These are phyloP conservation scores for Tragelaphus strepsiceros DNA, from an alignment of 2,113 vertebrate species.

Conservation along the genomic window DNA sequence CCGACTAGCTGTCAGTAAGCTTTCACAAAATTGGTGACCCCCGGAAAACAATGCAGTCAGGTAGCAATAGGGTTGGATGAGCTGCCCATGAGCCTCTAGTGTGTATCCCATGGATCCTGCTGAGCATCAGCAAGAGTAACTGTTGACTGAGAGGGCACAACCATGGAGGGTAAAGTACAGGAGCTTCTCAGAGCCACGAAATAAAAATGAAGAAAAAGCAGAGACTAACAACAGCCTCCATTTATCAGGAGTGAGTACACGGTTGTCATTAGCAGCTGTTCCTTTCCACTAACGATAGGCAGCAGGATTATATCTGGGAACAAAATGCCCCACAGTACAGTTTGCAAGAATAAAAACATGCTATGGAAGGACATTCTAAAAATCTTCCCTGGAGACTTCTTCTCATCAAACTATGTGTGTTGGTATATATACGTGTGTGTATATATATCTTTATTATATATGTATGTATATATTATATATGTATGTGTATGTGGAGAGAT, in stretches of 20 bases:
- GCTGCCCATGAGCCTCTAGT: neutral
- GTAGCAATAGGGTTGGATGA: neutral
- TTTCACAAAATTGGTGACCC: neutral
- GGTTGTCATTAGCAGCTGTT: slow-evolving; percentile 41
- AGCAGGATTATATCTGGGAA: slow-evolving; percentile 35
- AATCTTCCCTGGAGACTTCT: slow-evolving; percentile 3
- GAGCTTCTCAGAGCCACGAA: neutral
- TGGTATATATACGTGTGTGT: neutral
- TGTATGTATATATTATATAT: neutral
- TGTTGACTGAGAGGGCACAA: neutral
- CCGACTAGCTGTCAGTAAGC: neutral
- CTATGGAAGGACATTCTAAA: slow-evolving; percentile 10
- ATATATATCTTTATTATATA: neutral
- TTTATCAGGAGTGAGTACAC: neutral
- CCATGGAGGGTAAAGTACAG: neutral
- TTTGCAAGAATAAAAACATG: slow-evolving; percentile 22
- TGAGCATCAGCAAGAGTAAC: neutral
- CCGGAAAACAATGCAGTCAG: neutral
- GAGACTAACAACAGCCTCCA: slow-evolving; percentile 8
- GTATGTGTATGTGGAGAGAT: neutral
- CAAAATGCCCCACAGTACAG: slow-evolving; percentile 25
- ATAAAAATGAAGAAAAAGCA: neutral
- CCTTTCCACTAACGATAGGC: slow-evolving; percentile 5
- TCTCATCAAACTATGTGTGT: neutral
- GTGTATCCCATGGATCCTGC: neutral